Base-by-base conservation (phyloP, 1,140 invertebrate species). In the Rhyzopertha dominica region DNA sequence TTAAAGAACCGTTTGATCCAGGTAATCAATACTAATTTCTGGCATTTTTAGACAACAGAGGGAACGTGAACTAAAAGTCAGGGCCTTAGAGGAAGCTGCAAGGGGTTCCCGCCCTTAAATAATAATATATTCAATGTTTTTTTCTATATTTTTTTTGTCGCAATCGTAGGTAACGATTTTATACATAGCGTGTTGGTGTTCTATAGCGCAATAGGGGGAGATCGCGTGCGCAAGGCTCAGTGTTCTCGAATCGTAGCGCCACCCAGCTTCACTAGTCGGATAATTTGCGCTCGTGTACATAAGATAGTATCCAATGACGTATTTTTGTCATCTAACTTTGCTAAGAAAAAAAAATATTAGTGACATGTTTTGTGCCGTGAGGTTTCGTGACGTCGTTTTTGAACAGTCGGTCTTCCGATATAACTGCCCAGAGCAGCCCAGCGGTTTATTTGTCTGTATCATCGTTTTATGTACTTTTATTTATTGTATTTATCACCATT, bases 11-110 rank as follows among this genome's bases (percentile, higher is more conserved):
- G 8, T 26, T 8, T 26, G 8, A 8, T 26, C 25, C 25, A 26
- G 8, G n/a, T 26, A n/a, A 26, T 26, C 51, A 43, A 43, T 55
- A 49, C 39, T 36, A 54, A 46, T 56, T 56, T 48, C 53, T 43
- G 24, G 32, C 19, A 34, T 54, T 75, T 76, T 61, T 69, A 80
- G 82, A 62, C 84, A 86, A 75, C 84, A 88, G 66, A 78, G 85
- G 38, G 85, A 90, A 61, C 75, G 86, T 31, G 87, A 89, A 71
- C 74, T 88, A 54, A 89, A 89, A 74, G 83, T 89, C 62, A 77
- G 86, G 59, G 85, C 84, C 43, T 72, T 90, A 53, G 87, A 89
- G 71, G 86, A 90, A 74, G 87, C 87, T 42, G 85, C 85, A 45
- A 76, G 85, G 65, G 84, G 84, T 55, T 80, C 80, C 55, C 74